These are phyloP conservation scores for Acropora tenuis DNA, from an alignment of 64 coral and sea anemone genomes.

Conservation along the genomic window DNA sequence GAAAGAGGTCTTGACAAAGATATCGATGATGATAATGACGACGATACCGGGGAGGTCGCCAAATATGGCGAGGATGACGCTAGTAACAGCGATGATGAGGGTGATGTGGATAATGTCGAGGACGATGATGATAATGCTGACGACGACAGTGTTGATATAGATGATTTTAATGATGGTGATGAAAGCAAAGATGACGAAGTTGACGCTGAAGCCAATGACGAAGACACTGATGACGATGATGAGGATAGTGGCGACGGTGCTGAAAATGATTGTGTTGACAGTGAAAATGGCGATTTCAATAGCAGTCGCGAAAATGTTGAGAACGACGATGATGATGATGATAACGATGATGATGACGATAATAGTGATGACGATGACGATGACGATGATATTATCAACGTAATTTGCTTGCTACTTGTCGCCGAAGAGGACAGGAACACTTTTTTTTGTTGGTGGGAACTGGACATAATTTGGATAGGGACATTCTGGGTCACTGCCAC, in stretches of 20 bases:
- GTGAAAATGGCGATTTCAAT: neutral
- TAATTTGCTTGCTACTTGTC: neutral
- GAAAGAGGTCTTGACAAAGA: no score
- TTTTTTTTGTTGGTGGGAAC: neutral
- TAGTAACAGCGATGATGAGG: neutral
- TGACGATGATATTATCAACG: neutral
- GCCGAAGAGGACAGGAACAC: neutral
- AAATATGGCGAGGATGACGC: no score
- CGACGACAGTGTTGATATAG: no score
- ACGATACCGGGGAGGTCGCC: no score
- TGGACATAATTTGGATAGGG: neutral
- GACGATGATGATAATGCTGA: neutral
- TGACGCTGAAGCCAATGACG: neutral
- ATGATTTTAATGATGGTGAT: neutral
- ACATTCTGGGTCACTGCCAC: neutral
- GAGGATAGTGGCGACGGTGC: neutral
- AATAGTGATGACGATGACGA: neutral
- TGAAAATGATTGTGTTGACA: neutral
- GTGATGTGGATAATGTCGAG: neutral
- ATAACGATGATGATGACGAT: neutral
- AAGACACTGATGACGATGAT: neutral
- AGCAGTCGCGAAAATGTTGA: neutral
- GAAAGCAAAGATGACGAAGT: no score
- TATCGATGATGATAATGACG: no score
- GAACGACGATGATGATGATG: neutral